A percentile compares a stretch with the other conserved stretches of the same genome.
phyloP scores from a whole-genome alignment of 2,888 invertebrate species.

The Euzophera pinguis region DNA sequence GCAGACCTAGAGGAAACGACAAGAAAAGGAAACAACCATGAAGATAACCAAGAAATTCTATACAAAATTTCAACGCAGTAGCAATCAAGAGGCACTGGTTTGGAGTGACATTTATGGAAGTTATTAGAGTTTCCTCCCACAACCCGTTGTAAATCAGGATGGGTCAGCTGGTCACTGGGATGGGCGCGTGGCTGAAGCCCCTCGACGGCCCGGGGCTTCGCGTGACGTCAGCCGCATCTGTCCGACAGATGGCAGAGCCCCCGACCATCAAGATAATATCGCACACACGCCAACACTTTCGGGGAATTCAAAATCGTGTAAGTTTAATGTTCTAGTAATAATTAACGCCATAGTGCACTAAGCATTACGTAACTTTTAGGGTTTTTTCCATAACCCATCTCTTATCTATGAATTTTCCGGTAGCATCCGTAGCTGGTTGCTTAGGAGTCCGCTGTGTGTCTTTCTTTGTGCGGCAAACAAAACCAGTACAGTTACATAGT shows the following conservation, averaged over 20 bases:
- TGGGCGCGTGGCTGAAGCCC: slow-evolving; percentile 59
- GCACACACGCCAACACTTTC: slow-evolving; percentile 49
- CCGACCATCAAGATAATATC: slow-evolving; percentile 65
- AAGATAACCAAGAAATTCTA: no score
- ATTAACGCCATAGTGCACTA: neutral
- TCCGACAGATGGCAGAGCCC: slow-evolving; percentile 74
- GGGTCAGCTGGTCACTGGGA: slow-evolving; percentile 60
- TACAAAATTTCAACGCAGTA: no score
- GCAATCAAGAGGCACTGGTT: neutral
- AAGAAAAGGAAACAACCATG: no score
- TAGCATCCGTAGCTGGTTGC: no score
- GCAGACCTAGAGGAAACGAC: no score
- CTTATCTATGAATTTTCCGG: no score
- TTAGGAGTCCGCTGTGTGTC: no score
- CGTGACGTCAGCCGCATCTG: slow-evolving; percentile 77
- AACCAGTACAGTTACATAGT: no score
- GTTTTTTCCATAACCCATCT: no score
- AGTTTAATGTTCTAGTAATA: slow-evolving; percentile 8
- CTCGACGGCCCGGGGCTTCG: slow-evolving; percentile 56
- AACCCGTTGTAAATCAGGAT: slow-evolving; percentile 55
- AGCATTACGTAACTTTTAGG: no score
- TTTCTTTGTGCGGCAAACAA: no score
- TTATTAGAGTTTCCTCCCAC: neutral
- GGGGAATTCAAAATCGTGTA: slow-evolving; percentile 39
- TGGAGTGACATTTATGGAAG: neutral